Evolutionary conservation across 2,888 invertebrate genomes (phyloP).

Genomic region (Nineta flava): DNA sequence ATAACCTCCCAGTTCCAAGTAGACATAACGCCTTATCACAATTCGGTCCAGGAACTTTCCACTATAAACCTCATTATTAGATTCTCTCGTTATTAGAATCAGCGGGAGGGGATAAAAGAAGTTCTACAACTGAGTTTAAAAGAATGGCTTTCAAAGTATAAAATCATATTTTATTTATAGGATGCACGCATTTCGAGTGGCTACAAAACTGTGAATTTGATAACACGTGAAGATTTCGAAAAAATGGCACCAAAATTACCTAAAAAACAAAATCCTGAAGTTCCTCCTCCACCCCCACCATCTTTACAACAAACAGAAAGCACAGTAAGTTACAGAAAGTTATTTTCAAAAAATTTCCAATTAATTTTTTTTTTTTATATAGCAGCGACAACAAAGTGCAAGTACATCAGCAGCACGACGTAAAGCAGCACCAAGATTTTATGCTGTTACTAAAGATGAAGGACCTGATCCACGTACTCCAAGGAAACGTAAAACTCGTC

Average conservation of each 20-base stretch:
- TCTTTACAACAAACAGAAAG: conserved; percentile 16
- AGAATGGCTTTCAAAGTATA: conserved; percentile 15
- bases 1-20: too few relatives aligned
- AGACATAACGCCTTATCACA: too few relatives aligned
- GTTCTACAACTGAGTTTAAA: neutral
- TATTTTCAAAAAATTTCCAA: too few relatives aligned
- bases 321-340: neutral
- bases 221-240: conserved; percentile 77
- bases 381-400: neutral
- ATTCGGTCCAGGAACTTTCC: too few relatives aligned
- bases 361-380: neutral
- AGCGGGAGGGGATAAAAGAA: too few relatives aligned
- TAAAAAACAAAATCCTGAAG: conserved; percentile 50
- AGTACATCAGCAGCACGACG: conserved; percentile 7
- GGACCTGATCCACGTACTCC: conserved; percentile 48
- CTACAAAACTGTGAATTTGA: conserved; percentile 76
- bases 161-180: too few relatives aligned
- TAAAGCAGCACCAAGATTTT: conserved; percentile 70
- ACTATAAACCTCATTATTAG: too few relatives aligned
- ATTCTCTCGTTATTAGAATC: too few relatives aligned
- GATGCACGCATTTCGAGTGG: conserved; percentile 25
- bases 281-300: conserved; percentile 70
- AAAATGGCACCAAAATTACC: conserved; percentile 53
- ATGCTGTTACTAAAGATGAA: conserved; percentile 79
- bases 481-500: conserved; percentile 79